A percentile compares a stretch with the other conserved stretches of the same genome.
These are phyloP conservation scores for Metopolophium dirhodum DNA, from an alignment of 1,140 invertebrate species.

Conservation along the genomic window DNA sequence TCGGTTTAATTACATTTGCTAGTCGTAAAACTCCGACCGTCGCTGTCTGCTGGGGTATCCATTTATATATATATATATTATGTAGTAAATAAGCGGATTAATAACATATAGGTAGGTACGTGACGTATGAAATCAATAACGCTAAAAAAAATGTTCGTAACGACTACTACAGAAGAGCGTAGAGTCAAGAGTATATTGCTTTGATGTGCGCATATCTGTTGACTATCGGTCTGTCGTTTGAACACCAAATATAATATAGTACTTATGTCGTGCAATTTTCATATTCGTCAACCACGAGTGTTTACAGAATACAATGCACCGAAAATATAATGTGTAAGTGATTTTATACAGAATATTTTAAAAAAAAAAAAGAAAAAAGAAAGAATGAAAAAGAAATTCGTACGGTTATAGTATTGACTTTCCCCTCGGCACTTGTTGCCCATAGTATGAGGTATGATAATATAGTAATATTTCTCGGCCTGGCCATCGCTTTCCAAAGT, in stretches of 20 bases:
- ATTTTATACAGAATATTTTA: neutral
- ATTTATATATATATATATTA: neutral
- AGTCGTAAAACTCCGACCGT: neutral
- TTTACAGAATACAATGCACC: neutral
- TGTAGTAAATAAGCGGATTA: neutral
- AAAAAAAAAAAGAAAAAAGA: neutral
- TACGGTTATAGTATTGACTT: neutral
- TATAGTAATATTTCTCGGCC: neutral
- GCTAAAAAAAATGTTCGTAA: neutral
- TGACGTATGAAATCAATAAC: neutral
- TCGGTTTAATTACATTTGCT: neutral
- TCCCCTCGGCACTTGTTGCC: neutral
- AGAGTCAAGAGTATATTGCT: neutral
- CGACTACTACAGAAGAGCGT: neutral
- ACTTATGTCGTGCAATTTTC: neutral
- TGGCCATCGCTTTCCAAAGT: neutral
- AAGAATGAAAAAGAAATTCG: neutral
- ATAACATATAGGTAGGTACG: neutral
- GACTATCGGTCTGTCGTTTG: neutral
- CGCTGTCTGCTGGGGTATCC: no score
- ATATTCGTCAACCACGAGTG: neutral
- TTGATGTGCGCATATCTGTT: neutral
- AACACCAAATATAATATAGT: neutral
- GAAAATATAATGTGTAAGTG: neutral
- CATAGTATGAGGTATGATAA: neutral